Evolutionary conservation across 2,888 invertebrate species (phyloP).

Genomic region (Caradrina clavipalpis): DNA sequence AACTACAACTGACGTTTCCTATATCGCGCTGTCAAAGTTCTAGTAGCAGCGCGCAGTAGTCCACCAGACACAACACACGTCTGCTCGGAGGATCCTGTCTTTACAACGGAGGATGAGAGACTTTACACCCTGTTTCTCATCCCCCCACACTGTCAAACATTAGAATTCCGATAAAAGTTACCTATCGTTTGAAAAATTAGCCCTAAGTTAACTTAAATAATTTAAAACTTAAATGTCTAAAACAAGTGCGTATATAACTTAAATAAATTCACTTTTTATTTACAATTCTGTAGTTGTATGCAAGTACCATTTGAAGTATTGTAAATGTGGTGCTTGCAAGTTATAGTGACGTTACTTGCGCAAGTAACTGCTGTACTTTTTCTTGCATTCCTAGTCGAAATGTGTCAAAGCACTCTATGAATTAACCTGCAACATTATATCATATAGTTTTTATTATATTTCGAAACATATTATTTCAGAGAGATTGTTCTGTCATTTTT

Average conservation of each 20-base stretch:
- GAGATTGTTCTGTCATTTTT: neutral
- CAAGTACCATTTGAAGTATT: slow-evolving; percentile 5
- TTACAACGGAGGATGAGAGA: too few relatives aligned
- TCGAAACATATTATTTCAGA: slow-evolving; percentile 21
- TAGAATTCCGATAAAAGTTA: too few relatives aligned
- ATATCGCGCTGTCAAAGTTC: too few relatives aligned
- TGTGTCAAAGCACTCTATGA: slow-evolving; percentile 46
- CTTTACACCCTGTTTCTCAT: too few relatives aligned
- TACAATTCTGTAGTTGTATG: neutral
- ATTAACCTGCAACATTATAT: slow-evolving; percentile 26
- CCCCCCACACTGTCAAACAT: too few relatives aligned
- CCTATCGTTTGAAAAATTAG: too few relatives aligned
- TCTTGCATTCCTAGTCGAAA: slow-evolving; percentile 35
- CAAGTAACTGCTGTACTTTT: slow-evolving; percentile 13
- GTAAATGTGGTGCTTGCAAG: slow-evolving; percentile 16
- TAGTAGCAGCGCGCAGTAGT: too few relatives aligned
- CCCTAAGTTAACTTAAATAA: neutral
- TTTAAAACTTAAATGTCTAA: neutral
- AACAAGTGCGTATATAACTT: neutral
- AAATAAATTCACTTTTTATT: neutral
- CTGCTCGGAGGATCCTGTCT: too few relatives aligned
- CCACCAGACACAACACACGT: too few relatives aligned
- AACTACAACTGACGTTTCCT: too few relatives aligned
- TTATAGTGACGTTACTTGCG: neutral
- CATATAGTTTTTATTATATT: slow-evolving; percentile 8